These are phyloP conservation scores for Diuraphis noxia DNA, from an alignment of 1,140 invertebrate species.

Conservation along the genomic window DNA sequence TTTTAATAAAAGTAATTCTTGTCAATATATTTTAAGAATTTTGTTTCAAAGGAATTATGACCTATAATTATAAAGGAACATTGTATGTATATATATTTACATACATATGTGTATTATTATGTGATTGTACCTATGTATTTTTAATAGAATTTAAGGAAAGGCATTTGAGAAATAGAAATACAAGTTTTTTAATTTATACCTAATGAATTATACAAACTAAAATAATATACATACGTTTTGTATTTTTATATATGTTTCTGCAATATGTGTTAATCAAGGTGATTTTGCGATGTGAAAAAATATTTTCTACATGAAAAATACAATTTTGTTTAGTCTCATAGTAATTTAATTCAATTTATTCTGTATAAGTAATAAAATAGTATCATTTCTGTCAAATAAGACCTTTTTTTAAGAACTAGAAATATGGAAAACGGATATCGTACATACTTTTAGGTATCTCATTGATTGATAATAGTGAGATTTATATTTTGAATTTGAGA, in stretches of 20 bases:
- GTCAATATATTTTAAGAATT: not conserved
- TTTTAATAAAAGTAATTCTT: slow-evolving; percentile 9
- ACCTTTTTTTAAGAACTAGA: not conserved
- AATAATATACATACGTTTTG: not conserved
- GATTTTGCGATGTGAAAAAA: not conserved
- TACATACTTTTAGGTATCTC: not conserved
- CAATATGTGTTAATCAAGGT: not conserved
- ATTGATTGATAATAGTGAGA: not conserved
- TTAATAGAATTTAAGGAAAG: slow-evolving; percentile 21
- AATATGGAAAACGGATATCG: not conserved
- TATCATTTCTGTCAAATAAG: not conserved
- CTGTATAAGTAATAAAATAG: not conserved
- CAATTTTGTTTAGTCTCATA: not conserved
- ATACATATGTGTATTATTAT: not conserved
- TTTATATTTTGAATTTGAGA: not conserved
- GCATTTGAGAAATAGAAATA: not conserved
- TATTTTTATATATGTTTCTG: not conserved
- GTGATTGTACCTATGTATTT: slow-evolving; percentile 34
- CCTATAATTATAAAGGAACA: not conserved
- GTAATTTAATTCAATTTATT: not conserved
- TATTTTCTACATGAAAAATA: not conserved
- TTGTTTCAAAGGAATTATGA: slow-evolving; percentile 26
- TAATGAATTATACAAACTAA: not conserved
- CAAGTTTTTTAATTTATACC: not conserved
- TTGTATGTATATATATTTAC: not conserved